Percentiles rank a stretch among this genome's conserved stretches.
Conservation (phyloP, 2,797 vertebrate species). For the Molossus molossus region DNA sequence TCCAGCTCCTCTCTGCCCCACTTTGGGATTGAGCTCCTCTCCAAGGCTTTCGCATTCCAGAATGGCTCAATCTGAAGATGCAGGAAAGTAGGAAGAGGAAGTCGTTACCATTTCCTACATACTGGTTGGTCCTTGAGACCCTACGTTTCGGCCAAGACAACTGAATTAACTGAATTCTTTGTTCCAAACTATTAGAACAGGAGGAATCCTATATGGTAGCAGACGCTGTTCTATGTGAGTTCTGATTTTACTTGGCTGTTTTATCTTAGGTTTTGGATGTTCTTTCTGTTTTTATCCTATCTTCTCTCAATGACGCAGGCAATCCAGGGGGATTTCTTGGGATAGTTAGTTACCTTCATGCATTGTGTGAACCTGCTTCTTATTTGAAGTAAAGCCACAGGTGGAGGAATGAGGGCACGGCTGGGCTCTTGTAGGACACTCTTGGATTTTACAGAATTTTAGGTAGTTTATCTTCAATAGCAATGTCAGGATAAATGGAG, state of each 20-base stretch:
- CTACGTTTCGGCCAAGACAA: slow-evolving; percentile 13
- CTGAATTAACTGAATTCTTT: slow-evolving; percentile 44
- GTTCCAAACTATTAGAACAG: slow-evolving; percentile 7
- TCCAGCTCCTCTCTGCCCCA: background rate
- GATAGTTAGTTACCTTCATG: slow-evolving; percentile 63
- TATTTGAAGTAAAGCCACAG: slow-evolving; percentile 72
- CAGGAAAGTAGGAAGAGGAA: background rate
- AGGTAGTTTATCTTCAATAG: slow-evolving; percentile 71
- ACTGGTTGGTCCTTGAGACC: background rate
- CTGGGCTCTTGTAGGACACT: background rate
- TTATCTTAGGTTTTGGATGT: slow-evolving; percentile 12
- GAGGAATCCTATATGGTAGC: slow-evolving; percentile 40
- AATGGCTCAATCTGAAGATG: background rate
- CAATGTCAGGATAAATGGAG: slow-evolving; percentile 59
- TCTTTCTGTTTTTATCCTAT: slow-evolving; percentile 15
- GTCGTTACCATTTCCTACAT: background rate
- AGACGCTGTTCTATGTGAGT: background rate
- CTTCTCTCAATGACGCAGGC: background rate
- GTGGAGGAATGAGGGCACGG: background rate
- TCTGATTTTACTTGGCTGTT: background rate
- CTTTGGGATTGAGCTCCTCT: background rate
- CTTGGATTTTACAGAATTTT: slow-evolving; percentile 71
- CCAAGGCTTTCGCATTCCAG: accelerated
- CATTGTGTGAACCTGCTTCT: slow-evolving; percentile 65
- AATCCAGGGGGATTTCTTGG: slow-evolving; percentile 21